These are phyloP conservation scores for Daptonema setosum DNA, from an alignment of 2,888 invertebrate genomes.

Conservation along the genomic window DNA sequence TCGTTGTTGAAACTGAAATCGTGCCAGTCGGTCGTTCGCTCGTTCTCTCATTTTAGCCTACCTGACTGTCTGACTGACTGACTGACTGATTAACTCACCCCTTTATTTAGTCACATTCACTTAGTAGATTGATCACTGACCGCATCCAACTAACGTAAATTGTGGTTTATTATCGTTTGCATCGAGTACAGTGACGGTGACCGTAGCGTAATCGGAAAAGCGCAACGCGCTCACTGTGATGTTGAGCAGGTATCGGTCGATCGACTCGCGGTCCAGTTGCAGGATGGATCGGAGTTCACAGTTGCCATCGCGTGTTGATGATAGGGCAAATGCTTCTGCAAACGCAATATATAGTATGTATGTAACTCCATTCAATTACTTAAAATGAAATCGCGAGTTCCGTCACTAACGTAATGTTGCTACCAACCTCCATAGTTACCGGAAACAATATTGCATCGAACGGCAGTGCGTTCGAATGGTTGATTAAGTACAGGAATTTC, in stretches of 20 bases:
- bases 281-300: conserved; percentile 19
- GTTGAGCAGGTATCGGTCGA: conserved; percentile 23
- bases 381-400: neutral
- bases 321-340: conserved; percentile 19
- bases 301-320: conserved; percentile 19
- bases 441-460: conserved; percentile 17
- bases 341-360: neutral
- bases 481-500: conserved; percentile 21
- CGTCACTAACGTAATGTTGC: neutral
- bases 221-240: conserved; percentile 15
- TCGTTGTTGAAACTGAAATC: conserved; percentile 12
- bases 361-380: neutral
- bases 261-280: conserved; percentile 21
- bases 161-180: conserved; percentile 82
- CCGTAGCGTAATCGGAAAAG: conserved; percentile 18
- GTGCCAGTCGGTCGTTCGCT: too few relatives aligned
- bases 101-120: too few relatives aligned
- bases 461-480: conserved; percentile 12
- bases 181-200: conserved; percentile 36
- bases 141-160: conserved; percentile 46
- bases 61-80: neutral
- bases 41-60: too few relatives aligned
- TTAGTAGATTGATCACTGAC: too few relatives aligned
- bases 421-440: conserved; percentile 19
- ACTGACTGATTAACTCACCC: neutral